phyloP scores from a whole-genome alignment of 2,113 vertebrate genomes.

The Tyto alba region DNA sequence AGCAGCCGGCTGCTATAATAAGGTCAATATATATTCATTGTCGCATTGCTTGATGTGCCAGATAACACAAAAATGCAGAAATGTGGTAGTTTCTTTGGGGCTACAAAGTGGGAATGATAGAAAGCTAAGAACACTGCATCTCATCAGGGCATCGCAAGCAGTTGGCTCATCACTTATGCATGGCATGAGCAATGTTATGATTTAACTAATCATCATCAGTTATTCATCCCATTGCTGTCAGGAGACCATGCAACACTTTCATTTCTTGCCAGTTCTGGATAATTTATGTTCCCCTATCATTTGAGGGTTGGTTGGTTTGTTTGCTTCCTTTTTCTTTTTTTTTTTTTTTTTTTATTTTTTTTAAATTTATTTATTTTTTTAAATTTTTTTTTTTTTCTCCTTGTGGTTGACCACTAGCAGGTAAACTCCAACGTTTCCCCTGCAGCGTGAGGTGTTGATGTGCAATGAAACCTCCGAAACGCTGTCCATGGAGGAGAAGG shows the following conservation, averaged over 20 bases:
- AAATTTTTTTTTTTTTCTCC: not conserved
- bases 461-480: rapidly evolving
- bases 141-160: constrained; percentile 51
- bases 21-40: constrained; percentile 86
- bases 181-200: constrained; percentile 70
- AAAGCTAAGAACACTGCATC: constrained; percentile 37
- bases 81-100: constrained; percentile 58
- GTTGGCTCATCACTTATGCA: constrained; percentile 75
- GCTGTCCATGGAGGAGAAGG: not conserved
- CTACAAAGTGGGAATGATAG: constrained; percentile 37
- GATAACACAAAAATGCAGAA: constrained; percentile 64
- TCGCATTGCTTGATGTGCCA: constrained; percentile 76
- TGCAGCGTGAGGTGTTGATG: not conserved
- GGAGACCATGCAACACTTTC: constrained; percentile 66
- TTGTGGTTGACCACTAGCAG: not conserved
- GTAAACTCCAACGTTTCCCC: not conserved
- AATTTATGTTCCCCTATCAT: constrained; percentile 58
- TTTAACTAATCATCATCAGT: constrained; percentile 75
- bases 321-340: not conserved
- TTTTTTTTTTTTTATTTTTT: not conserved
- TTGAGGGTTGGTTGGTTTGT: not conserved
- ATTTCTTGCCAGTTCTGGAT: constrained; percentile 67
- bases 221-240: constrained; percentile 67
- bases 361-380: not conserved
- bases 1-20: constrained; percentile 79